Conservation (phyloP, 1,140 invertebrate genomes). For the Riptortus pedestris region DNA sequence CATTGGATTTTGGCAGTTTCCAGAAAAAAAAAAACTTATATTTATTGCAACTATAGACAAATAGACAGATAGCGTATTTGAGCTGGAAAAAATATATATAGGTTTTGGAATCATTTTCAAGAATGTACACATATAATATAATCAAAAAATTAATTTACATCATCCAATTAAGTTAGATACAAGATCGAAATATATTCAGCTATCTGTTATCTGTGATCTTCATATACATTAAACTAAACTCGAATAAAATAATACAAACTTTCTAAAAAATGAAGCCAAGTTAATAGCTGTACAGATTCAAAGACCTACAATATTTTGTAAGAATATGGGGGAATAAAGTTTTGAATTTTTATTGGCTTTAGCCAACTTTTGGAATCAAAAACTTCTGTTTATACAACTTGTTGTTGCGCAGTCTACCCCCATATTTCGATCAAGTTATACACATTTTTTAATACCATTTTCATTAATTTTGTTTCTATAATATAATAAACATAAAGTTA, state of each 20-base stretch:
- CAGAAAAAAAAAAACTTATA: constrained; percentile 22
- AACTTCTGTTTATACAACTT: constrained; percentile 2
- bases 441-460: constrained; percentile 1
- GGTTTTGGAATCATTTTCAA: constrained; percentile 9
- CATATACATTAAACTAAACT: constrained; percentile 7
- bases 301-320: neutral
- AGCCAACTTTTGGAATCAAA: constrained; percentile 9
- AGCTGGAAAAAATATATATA: constrained; percentile 19
- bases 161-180: constrained; percentile 6
- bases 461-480: constrained; percentile 11
- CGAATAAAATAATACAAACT: constrained; percentile 16
- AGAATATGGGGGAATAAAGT: constrained; percentile 1
- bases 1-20: constrained; percentile 16
- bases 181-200: constrained; percentile 12
- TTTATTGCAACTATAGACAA: constrained; percentile 26
- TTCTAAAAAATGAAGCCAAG: constrained; percentile 14
- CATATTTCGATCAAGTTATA: constrained; percentile 4
- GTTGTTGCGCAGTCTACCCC: neutral
- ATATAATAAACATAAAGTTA: constrained; percentile 4
- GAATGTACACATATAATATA: constrained; percentile 12
- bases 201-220: constrained; percentile 20
- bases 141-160: constrained; percentile 18
- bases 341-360: constrained; percentile 1
- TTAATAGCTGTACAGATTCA: constrained; percentile 18
- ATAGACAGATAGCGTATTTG: constrained; percentile 24